These are phyloP conservation scores for Pantala flavescens DNA, from an alignment of 1,140 invertebrate species.

Conservation along the genomic window DNA sequence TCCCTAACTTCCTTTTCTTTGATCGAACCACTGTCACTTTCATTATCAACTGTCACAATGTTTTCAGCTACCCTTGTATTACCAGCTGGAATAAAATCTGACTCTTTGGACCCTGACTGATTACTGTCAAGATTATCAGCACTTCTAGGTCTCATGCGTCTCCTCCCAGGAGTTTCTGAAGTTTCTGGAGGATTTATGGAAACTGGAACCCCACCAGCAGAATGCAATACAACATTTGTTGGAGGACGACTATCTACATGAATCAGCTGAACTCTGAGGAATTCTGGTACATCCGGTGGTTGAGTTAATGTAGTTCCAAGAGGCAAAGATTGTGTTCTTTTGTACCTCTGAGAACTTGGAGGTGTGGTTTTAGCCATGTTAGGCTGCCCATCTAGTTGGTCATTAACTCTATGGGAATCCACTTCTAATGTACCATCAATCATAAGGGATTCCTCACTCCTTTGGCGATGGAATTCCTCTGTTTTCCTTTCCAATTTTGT, in stretches of 20 bases:
- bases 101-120: background rate
- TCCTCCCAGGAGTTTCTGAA: background rate
- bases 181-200: background rate
- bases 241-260: conserved; percentile 48
- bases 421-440: background rate
- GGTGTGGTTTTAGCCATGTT: too few species aligned
- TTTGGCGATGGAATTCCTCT: background rate
- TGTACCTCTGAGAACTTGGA: background rate
- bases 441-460: background rate
- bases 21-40: background rate
- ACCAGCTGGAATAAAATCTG: background rate
- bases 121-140: background rate
- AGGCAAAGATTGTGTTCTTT: background rate
- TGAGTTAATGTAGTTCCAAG: background rate
- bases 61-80: background rate
- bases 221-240: conserved; percentile 24
- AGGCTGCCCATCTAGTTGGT: too few species aligned
- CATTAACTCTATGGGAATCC: background rate
- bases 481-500: background rate
- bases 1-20: background rate
- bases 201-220: background rate
- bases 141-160: background rate
- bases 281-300: conserved; percentile 45
- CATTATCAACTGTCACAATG: background rate
- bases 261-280: conserved; percentile 56